Conservation (phyloP, 2,113 vertebrate genomes). For the Phainopepla nitens region DNA sequence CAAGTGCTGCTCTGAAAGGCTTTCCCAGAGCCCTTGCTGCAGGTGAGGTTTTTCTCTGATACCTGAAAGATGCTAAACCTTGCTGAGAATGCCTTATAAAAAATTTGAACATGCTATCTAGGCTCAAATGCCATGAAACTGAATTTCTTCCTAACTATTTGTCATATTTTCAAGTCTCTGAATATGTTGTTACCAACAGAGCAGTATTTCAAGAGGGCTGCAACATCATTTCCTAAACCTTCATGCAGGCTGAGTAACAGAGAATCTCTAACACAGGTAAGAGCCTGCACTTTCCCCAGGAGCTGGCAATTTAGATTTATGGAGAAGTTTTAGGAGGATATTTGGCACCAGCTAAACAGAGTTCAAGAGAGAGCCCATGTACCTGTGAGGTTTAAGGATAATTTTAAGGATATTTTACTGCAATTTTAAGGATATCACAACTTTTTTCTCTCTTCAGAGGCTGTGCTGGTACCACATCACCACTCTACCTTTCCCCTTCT, state of each 20-base stretch:
- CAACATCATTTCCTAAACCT: background rate
- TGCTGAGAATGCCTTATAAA: background rate
- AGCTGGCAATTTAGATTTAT: background rate
- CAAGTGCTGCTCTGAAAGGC: background rate
- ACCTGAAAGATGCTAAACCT: background rate
- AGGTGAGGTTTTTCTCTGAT: background rate
- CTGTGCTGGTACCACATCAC: background rate
- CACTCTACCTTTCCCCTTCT: background rate
- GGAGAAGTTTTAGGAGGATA: background rate
- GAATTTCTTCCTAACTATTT: background rate
- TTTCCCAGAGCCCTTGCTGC: background rate
- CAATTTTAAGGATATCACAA: background rate
- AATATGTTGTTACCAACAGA: background rate
- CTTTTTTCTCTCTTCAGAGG: background rate
- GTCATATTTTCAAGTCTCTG: background rate
- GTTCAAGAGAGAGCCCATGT: background rate
- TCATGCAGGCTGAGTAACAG: background rate
- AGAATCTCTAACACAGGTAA: background rate
- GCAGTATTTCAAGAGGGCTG: background rate
- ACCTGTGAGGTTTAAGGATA: background rate
- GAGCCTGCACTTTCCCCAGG: background rate
- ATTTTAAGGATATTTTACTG: background rate
- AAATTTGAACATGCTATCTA: background rate
- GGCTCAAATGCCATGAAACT: background rate
- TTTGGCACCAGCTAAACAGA: background rate